Evolutionary conservation across 2,113 vertebrate species (phyloP).

Genomic region (Vidua macroura): DNA sequence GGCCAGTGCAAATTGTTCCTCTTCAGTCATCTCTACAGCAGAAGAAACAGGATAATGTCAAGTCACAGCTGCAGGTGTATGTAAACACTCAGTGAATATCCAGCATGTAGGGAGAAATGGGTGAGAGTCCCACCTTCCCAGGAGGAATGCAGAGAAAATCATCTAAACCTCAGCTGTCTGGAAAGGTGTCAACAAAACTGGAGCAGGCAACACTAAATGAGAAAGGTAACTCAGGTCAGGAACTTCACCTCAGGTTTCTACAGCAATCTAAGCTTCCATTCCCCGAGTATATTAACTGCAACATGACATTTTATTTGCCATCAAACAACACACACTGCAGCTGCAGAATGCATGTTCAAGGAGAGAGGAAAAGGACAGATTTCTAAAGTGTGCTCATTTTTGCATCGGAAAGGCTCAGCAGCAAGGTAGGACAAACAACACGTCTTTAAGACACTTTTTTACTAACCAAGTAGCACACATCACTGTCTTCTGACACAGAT

Average conservation of each 20-base stretch:
- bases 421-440: neutral
- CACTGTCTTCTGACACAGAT: neutral
- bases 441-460: neutral
- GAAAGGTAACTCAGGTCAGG: neutral
- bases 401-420: neutral
- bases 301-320: neutral
- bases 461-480: neutral
- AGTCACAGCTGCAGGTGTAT: neutral
- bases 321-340: neutral
- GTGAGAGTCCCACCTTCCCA: neutral
- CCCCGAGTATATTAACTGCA: neutral
- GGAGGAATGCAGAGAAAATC: neutral
- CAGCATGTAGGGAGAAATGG: neutral
- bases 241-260: neutral
- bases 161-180: neutral
- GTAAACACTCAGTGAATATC: neutral
- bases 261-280: neutral
- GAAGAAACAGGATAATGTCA: neutral
- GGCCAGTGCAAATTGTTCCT: slow-evolving; percentile 91
- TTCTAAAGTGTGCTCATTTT: neutral
- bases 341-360: neutral
- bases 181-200: neutral
- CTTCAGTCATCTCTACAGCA: slow-evolving; percentile 89
- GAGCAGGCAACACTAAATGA: neutral
- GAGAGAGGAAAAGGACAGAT: neutral